A percentile compares a stretch with the other conserved stretches of the same genome.
These are phyloP conservation scores for Microctenopoma steveboyesi DNA, from an alignment of 2,797 vertebrate species.

Conservation along the genomic window DNA sequence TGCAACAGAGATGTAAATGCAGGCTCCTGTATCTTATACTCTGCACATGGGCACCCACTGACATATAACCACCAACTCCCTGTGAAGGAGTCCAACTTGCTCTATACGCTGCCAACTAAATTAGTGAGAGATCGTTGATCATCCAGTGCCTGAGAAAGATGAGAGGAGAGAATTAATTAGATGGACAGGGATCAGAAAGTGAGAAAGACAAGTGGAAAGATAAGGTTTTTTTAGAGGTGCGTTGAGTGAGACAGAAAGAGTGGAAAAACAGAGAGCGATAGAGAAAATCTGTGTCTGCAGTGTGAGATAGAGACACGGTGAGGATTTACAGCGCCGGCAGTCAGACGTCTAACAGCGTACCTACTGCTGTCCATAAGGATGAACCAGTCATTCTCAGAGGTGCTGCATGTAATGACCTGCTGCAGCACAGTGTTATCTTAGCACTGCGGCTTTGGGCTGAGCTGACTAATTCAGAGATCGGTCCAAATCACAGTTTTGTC, in stretches of 20 bases:
- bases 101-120: conserved; percentile 30
- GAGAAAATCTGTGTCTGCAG: conserved; percentile 36
- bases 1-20: conserved; percentile 44
- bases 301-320: conserved; percentile 41
- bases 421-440: not conserved
- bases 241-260: conserved; percentile 20
- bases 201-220: conserved; percentile 7
- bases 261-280: conserved; percentile 14
- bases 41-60: conserved; percentile 22
- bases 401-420: conserved; percentile 1
- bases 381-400: not conserved
- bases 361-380: conserved; percentile 23
- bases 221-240: not conserved
- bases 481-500: no score
- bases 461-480: not conserved
- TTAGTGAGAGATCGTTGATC: conserved; percentile 66
- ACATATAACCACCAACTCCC: conserved; percentile 24
- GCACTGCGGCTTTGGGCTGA: not conserved
- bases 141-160: conserved; percentile 38
- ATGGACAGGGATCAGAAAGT: conserved; percentile 28
- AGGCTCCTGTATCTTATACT: conserved; percentile 31
- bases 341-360: conserved; percentile 3
- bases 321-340: conserved; percentile 44
- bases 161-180: conserved; percentile 60
- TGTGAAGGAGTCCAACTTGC: conserved; percentile 17